Evolutionary conservation across 2,113 vertebrate genomes (phyloP).

Genomic region (Dromas ardeola): DNA sequence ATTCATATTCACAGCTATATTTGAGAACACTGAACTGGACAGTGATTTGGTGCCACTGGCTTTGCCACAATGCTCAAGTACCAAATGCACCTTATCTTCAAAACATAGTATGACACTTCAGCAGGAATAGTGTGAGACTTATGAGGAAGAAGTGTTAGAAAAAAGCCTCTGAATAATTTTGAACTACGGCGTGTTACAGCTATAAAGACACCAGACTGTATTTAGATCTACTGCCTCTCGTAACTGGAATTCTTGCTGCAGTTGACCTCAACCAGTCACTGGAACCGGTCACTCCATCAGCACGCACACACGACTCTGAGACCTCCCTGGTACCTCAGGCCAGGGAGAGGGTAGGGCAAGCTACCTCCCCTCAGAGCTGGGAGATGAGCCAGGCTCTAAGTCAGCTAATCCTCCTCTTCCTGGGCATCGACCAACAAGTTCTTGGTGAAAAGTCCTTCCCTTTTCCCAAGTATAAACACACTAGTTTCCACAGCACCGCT

Average conservation of each 20-base stretch:
- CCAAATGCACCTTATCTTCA: background rate
- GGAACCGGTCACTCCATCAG: background rate
- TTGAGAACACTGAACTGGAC: background rate
- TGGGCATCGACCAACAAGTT: background rate
- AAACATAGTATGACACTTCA: background rate
- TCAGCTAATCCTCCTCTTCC: background rate
- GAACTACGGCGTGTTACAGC: background rate
- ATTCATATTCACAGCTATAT: background rate
- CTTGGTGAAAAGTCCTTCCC: background rate
- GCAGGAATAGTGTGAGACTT: background rate
- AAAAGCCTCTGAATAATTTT: background rate
- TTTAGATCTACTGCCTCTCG: background rate
- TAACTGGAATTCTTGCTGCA: background rate
- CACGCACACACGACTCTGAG: fast-evolving
- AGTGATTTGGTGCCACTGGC: background rate
- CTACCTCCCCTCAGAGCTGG: background rate
- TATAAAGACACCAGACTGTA: background rate
- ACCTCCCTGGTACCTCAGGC: background rate
- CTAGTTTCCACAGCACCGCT: background rate
- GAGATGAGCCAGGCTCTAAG: background rate
- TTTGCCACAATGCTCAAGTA: background rate
- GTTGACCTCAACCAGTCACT: background rate
- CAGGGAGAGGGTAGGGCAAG: background rate
- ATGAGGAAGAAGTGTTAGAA: background rate
- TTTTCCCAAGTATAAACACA: background rate